Conservation (phyloP, 2,113 vertebrate genomes). For the Porphyrio hochstetteri region DNA sequence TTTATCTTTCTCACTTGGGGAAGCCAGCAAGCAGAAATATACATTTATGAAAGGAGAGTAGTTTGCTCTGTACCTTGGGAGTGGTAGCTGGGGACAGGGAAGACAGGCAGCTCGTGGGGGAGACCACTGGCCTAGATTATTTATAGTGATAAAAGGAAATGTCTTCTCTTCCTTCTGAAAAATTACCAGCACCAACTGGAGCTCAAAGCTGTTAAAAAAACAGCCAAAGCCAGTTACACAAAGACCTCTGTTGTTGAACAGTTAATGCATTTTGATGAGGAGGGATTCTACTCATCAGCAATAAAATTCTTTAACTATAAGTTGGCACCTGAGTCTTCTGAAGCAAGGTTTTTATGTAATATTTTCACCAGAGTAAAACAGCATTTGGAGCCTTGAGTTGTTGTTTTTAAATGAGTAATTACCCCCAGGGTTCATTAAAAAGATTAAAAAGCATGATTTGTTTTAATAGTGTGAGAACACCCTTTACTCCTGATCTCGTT, state of each 20-base stretch:
- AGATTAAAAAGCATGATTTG: not conserved
- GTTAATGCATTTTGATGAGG: constrained; percentile 4
- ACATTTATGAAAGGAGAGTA: not conserved
- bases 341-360: not conserved
- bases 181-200: not conserved
- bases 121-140: not conserved
- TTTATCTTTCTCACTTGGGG: not conserved
- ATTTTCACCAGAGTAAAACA: not conserved
- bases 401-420: not conserved
- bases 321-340: not conserved
- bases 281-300: not conserved
- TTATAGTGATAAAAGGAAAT: not conserved
- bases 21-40: not conserved
- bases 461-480: not conserved
- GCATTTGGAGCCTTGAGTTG: not conserved
- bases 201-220: not conserved
- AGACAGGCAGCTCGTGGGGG: not conserved
- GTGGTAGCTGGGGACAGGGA: not conserved
- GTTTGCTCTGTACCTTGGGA: not conserved
- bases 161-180: not conserved
- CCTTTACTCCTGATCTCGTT: not conserved
- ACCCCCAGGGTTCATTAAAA: not conserved
- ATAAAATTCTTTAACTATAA: not conserved
- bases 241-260: not conserved
- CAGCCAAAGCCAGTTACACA: not conserved